A percentile compares a stretch with the other conserved stretches of the same genome.
Conservation (phyloP, 1,140 invertebrate genomes). For the Microplitis demolitor region DNA sequence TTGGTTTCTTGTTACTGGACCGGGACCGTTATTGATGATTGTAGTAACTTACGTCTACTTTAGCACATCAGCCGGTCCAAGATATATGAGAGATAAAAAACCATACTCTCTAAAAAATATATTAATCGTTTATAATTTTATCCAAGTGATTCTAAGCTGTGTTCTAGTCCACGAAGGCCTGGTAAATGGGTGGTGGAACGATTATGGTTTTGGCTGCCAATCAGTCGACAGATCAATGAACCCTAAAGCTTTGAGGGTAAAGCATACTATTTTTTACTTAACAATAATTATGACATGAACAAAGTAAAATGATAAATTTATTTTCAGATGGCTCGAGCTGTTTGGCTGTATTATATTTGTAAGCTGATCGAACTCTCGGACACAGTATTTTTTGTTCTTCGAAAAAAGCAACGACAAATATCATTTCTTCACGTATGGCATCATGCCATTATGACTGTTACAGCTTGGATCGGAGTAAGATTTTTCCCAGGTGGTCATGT, state of each 20-base stretch:
- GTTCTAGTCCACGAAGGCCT: slow-evolving; percentile 73
- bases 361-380: slow-evolving; percentile 72
- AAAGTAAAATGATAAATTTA: background rate
- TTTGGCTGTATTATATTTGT: slow-evolving; percentile 61
- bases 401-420: slow-evolving; percentile 79
- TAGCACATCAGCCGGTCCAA: slow-evolving; percentile 74
- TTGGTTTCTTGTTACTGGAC: slow-evolving; percentile 84
- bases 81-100: slow-evolving; percentile 83
- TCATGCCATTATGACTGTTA: slow-evolving; percentile 74
- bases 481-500: slow-evolving; percentile 80
- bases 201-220: slow-evolving; percentile 83
- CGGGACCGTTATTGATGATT: slow-evolving; percentile 77
- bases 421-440: slow-evolving; percentile 79
- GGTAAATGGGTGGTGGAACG: slow-evolving; percentile 69
- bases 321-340: slow-evolving; percentile 55
- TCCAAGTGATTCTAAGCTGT: slow-evolving; percentile 75
- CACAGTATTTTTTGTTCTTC: slow-evolving; percentile 81
- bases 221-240: slow-evolving; percentile 80
- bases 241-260: slow-evolving; percentile 77
- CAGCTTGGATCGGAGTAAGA: slow-evolving; percentile 84
- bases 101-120: slow-evolving; percentile 79
- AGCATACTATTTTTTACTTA: slow-evolving; percentile 36
- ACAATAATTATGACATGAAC: background rate
- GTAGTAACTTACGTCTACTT: slow-evolving; percentile 79
- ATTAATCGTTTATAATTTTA: slow-evolving; percentile 81